Evolutionary conservation across 2,888 invertebrate genomes (phyloP).

Genomic region (Loripinus fragilis): DNA sequence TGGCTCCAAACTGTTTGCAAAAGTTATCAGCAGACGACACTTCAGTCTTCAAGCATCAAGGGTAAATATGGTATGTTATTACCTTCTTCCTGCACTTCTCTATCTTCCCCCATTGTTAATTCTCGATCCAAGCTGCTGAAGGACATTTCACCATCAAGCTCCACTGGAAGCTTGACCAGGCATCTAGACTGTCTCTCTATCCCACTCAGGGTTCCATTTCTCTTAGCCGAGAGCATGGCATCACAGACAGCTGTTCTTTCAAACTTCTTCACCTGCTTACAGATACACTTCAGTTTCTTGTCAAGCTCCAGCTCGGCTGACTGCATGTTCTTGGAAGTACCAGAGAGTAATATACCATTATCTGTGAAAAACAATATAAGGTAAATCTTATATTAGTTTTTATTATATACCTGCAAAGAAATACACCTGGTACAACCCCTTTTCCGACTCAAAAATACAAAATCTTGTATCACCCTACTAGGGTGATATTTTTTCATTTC

Average conservation of each 20-base stretch:
- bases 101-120: not conserved
- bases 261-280: conserved; percentile 45
- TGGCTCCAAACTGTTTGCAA: too few relatives aligned
- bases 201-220: conserved; percentile 47
- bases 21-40: too few relatives aligned
- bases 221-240: conserved; percentile 35
- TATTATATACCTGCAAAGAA: too few relatives aligned
- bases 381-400: too few relatives aligned
- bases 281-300: conserved; percentile 46
- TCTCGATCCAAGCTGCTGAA: conserved; percentile 2
- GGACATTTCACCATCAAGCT: conserved; percentile 32
- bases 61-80: too few relatives aligned
- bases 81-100: not conserved
- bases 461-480: too few relatives aligned
- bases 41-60: too few relatives aligned
- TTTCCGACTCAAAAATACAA: too few relatives aligned
- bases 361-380: not conserved
- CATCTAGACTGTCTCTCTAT: conserved; percentile 50
- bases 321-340: conserved; percentile 47
- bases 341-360: conserved; percentile 45
- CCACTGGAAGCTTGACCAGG: conserved; percentile 53
- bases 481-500: too few relatives aligned
- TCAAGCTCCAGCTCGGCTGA: conserved; percentile 48
- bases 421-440: too few relatives aligned
- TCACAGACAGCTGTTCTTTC: conserved; percentile 44